These are phyloP conservation scores for Cerceris ruficornis DNA, from an alignment of 2,888 invertebrate genomes.

Conservation along the genomic window DNA sequence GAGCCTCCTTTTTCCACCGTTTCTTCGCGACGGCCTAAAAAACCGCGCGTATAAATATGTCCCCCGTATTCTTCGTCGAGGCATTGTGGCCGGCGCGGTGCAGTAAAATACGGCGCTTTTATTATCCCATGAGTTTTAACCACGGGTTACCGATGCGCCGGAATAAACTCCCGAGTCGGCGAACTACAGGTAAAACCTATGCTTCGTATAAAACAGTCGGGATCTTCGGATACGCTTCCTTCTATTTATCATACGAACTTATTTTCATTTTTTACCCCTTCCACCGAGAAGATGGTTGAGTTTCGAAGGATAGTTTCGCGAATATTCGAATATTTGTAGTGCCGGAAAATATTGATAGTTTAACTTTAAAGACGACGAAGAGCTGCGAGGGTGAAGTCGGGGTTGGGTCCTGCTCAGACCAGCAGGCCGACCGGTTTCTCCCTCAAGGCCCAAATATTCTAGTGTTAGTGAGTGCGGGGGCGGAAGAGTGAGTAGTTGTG, in stretches of 20 bases:
- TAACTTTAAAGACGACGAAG: too few relatives aligned
- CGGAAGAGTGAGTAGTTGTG: too few relatives aligned
- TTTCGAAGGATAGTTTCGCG: too few relatives aligned
- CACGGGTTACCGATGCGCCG: slow-evolving; percentile 44
- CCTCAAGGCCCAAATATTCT: too few relatives aligned
- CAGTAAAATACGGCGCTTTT: slow-evolving; percentile 73
- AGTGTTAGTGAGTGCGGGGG: too few relatives aligned
- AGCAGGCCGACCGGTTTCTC: too few relatives aligned
- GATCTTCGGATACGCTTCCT: slow-evolving; percentile 55
- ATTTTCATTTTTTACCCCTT: slow-evolving; percentile 47
- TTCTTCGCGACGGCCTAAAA: slow-evolving; percentile 27
- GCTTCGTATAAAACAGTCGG: slow-evolving; percentile 50
- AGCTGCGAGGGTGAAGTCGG: too few relatives aligned
- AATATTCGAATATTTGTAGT: too few relatives aligned
- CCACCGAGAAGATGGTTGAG: background rate
- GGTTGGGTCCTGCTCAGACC: too few relatives aligned
- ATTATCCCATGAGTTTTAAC: slow-evolving; percentile 74
- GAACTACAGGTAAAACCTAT: slow-evolving; percentile 58
- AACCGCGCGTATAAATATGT: slow-evolving; percentile 71
- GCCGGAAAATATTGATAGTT: too few relatives aligned
- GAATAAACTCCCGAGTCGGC: slow-evolving; percentile 66
- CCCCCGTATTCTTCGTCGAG: slow-evolving; percentile 72
- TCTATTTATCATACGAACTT: slow-evolving; percentile 56
- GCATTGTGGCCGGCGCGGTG: slow-evolving; percentile 71
- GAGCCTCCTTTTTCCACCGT: background rate